Conservation (phyloP, 2,888 invertebrate genomes). For the Papilio elwesi region DNA sequence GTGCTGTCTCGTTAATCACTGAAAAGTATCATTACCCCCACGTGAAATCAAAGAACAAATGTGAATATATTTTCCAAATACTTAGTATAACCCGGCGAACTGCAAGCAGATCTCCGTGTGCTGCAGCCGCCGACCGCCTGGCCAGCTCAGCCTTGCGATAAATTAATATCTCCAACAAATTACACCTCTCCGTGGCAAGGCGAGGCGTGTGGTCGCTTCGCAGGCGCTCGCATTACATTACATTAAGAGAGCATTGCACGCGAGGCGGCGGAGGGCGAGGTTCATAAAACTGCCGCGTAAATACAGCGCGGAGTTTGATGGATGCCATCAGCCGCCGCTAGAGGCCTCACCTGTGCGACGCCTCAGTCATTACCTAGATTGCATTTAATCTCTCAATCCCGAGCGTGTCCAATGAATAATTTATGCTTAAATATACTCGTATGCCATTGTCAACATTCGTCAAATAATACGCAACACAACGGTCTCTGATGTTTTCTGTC, state of each 20-base stretch:
- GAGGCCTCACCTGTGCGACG: background rate
- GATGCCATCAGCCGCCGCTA: background rate
- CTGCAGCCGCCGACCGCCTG: background rate
- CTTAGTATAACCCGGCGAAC: background rate
- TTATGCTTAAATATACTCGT: no score
- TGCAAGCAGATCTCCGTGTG: background rate
- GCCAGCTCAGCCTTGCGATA: slow-evolving; percentile 54
- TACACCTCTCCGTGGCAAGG: slow-evolving; percentile 44
- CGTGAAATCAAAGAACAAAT: background rate
- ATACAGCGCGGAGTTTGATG: slow-evolving; percentile 13
- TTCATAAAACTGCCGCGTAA: slow-evolving; percentile 26
- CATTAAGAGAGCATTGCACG: slow-evolving; percentile 16
- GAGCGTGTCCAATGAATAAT: background rate
- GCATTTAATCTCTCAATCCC: no score
- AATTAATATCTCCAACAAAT: slow-evolving; percentile 57
- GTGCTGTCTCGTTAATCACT: no score
- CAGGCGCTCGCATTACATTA: slow-evolving; percentile 41
- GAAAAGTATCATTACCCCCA: no score
- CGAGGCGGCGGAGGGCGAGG: background rate
- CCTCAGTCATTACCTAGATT: no score
- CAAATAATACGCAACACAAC: no score
- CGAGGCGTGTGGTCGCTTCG: slow-evolving; percentile 60
- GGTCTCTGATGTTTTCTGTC: no score
- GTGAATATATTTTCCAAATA: background rate
- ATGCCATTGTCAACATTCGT: no score